These are phyloP conservation scores for Actinostola sp. DNA, from an alignment of 92 coral and sea anemone species.

Conservation along the genomic window DNA sequence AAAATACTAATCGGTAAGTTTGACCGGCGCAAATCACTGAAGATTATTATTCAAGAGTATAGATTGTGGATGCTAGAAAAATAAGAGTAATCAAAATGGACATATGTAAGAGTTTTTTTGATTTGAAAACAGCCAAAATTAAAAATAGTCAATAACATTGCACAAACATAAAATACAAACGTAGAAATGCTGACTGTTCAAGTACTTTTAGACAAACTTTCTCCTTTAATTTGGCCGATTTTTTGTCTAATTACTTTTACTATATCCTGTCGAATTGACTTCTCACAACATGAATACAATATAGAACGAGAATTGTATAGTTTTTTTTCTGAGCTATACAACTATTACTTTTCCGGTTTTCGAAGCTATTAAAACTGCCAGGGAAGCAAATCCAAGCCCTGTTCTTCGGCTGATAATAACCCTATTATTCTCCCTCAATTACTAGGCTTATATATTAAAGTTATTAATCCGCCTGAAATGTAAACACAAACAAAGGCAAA, in stretches of 20 bases:
- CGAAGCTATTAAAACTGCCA: conserved; percentile 23
- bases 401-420: conserved; percentile 15
- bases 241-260: background rate
- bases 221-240: too few species aligned
- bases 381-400: conserved; percentile 1
- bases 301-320: background rate
- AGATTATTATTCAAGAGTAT: too few species aligned
- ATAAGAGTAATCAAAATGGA: conserved; percentile 11
- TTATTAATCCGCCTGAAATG: background rate
- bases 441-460: conserved; percentile 4
- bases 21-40: background rate
- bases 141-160: background rate
- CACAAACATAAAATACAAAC: too few species aligned
- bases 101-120: background rate
- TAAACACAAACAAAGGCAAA: conserved; percentile 8
- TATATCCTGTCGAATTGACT: conserved; percentile 1
- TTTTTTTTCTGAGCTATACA: background rate
- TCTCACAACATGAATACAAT: background rate
- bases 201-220: too few species aligned
- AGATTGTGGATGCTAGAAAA: background rate
- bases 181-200: too few species aligned
- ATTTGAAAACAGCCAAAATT: conserved; percentile 1
- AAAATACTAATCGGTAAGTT: background rate
- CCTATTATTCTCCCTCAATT: conserved; percentile 9
- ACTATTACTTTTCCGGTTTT: conserved; percentile 19